Percentiles rank a stretch among this genome's conserved stretches.
Conservation (phyloP, 1,140 invertebrate species). For the Bombus affinis region DNA sequence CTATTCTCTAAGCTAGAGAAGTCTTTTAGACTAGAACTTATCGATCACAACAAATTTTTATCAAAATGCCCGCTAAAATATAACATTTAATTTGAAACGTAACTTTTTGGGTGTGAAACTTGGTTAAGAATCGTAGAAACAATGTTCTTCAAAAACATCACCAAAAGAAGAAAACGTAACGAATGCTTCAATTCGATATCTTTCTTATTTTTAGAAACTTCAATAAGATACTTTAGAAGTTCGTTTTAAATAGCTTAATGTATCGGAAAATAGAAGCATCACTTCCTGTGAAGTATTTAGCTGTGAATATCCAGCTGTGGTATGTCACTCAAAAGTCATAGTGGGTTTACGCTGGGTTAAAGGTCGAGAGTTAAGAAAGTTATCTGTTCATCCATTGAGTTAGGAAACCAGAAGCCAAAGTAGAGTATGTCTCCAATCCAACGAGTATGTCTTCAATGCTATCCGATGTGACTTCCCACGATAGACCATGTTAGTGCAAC, state of each 20-base stretch:
- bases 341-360: constrained; percentile 5
- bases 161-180: not conserved
- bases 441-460: not conserved
- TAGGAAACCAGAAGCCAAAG: not conserved
- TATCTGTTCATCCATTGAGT: constrained; percentile 22
- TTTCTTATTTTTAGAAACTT: not conserved
- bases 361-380: constrained; percentile 25
- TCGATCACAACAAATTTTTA: not conserved
- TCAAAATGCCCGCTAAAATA: not conserved
- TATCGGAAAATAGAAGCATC: not conserved
- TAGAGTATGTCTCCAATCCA: not conserved
- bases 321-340: constrained; percentile 2
- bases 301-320: not conserved
- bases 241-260: not conserved
- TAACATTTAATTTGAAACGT: not conserved
- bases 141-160: not conserved
- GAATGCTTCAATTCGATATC: not conserved
- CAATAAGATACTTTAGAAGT: not conserved
- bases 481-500: not conserved
- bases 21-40: no score
- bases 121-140: not conserved
- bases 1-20: no score
- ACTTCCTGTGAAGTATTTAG: not conserved
- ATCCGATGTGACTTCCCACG: not conserved
- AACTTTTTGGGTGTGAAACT: not conserved